phyloP scores from a whole-genome alignment of 2,888 invertebrate species.

The Cheilosia grossa region DNA sequence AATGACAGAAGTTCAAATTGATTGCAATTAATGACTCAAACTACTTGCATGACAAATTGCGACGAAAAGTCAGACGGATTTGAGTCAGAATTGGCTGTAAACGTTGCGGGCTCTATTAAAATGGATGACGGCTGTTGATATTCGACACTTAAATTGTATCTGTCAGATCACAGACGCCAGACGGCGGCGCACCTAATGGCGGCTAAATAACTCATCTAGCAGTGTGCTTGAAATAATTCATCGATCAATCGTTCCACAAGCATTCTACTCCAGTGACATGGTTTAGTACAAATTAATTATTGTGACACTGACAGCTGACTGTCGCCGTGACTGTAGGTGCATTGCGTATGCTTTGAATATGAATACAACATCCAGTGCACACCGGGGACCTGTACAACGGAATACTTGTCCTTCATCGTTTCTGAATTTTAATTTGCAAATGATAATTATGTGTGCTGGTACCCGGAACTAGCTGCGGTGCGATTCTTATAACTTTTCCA shows the following conservation, averaged over 20 bases:
- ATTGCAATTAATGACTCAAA: conserved; percentile 22
- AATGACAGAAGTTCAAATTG: conserved; percentile 17
- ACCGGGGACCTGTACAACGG: no score
- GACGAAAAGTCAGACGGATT: conserved; percentile 26
- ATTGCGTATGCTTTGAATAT: not conserved
- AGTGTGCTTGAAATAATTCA: conserved; percentile 31
- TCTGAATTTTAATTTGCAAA: no score
- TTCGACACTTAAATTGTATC: conserved; percentile 12
- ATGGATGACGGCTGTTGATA: conserved; percentile 24
- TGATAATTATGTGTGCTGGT: no score
- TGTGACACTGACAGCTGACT: conserved; percentile 51
- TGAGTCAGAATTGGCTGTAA: not conserved
- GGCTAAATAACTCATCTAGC: conserved; percentile 5
- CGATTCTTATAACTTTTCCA: no score
- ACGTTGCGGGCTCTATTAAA: conserved; percentile 22
- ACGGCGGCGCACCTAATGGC: conserved; percentile 28
- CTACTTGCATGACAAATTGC: conserved; percentile 43
- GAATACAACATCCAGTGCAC: no score
- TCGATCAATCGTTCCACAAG: conserved; percentile 17
- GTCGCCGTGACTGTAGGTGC: not conserved
- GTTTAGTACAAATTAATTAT: conserved; percentile 43
- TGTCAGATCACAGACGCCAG: conserved; percentile 3
- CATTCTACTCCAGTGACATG: conserved; percentile 31
- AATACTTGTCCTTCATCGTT: no score
- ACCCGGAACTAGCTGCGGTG: no score